Base-by-base conservation (phyloP, 2,888 invertebrate species). In the Tipula vernalis region DNA sequence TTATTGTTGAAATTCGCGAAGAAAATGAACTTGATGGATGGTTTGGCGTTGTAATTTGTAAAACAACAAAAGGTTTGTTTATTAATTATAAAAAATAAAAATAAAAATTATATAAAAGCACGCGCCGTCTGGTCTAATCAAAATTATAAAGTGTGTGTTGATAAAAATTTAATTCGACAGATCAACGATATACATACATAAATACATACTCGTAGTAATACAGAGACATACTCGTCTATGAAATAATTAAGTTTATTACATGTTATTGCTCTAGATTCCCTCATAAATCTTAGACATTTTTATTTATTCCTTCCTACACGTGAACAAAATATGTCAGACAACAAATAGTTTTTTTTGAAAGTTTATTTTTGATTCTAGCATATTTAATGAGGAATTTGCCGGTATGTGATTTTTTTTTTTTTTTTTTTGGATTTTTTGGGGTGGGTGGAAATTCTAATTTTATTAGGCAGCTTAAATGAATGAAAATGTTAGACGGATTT, bases 11-110 rank as follows among this genome's bases (percentile, higher is more conserved):
- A 90, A 93, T 94, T 18, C 87, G 87, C 87, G 87, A 87, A 12
- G 83, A 87, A 18, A 86, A 87, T 57, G 86, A 87, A 41, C 85
- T 47, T n/a, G 87, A 87, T 51, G 47, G 86, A 87, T 91, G 94
- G 93, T 95, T 94, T 91, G 95, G 95, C 89, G 92, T 95, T 89
- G 95, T 94, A 89, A 92, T 95, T 91, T 95, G 95, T 93, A 94
- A 94, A 91, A 93, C 94, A 91, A 94, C 94, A 91, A 95, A 95
- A 94, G 95, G 95, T 95, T 88, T 90, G 90, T 86, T 44, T 18
- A 71, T 71, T 71, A 28, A 51, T 51, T 51, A 10, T 8, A 1
- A 1, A 44, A 5, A 12, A 8, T 12, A 39, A 28, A 28, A 28
- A 28, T 28, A 28, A n/a, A n/a, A n/a, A n/a, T n/a, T 28, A 71